Evolutionary conservation across 1,140 invertebrate genomes (phyloP).

Genomic region (Zelostemma sp.): DNA sequence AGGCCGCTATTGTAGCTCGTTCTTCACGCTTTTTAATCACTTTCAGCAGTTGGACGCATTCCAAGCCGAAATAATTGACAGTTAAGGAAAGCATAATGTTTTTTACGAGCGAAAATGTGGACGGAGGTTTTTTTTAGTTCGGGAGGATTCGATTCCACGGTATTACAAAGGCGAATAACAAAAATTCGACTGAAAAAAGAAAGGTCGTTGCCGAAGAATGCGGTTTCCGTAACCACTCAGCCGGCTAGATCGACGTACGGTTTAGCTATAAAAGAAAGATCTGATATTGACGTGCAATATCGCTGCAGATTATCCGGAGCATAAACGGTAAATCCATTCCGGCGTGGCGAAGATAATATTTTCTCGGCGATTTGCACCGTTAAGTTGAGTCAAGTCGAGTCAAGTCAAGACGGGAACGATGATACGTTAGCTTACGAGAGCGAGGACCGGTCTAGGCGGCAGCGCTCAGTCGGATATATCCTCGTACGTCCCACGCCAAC

Average conservation of each 20-base stretch:
- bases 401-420: neutral
- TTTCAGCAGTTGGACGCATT: neutral
- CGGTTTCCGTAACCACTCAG: neutral
- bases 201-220: too few species aligned
- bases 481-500: slow-evolving; percentile 36
- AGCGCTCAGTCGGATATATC: slow-evolving; percentile 7
- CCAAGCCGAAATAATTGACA: neutral
- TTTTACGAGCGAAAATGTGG: neutral
- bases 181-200: neutral
- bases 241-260: slow-evolving; percentile 7
- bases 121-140: too few species aligned
- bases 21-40: slow-evolving; percentile 5
- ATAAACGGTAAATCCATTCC: slow-evolving; percentile 35
- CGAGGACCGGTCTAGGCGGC: slow-evolving; percentile 28
- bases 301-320: slow-evolving; percentile 23
- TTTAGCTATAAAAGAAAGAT: slow-evolving; percentile 15
- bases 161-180: neutral
- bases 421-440: slow-evolving; percentile 4
- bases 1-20: neutral
- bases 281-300: slow-evolving; percentile 20
- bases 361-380: slow-evolving; percentile 32
- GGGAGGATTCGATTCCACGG: too few species aligned
- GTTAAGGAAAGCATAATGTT: neutral
- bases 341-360: slow-evolving; percentile 29
- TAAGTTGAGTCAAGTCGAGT: slow-evolving; percentile 14